Base-by-base conservation (phyloP, 2,113 vertebrate genomes). In the Rattus rattus region DNA sequence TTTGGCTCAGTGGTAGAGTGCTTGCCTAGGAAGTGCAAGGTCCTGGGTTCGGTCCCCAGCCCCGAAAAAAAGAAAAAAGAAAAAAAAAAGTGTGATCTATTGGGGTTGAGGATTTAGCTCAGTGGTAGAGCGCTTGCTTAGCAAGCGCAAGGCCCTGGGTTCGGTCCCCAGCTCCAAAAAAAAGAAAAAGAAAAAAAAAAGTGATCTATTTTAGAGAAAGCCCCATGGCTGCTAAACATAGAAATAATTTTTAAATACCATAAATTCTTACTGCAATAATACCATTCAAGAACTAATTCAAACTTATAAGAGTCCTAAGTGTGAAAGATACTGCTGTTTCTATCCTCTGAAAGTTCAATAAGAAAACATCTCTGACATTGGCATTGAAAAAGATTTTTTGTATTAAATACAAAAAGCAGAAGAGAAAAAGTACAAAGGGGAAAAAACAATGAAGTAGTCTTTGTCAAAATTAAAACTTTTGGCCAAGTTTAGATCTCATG, bases 391-490 rank as follows among this genome's bases (percentile, higher is more conserved):
- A 39, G 30, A 59, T n/a, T 80, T 80, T 43, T 83, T 81, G 36
- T n/a, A 22, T 75, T 61, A 69, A 43, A 39, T 33, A 69, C 70
- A 75, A 95, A 95, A 76, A 11, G 10, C 92, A 91, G 81, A 63
- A 79, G 76, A 84, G 49, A 91, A 84, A 75, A 76, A 30, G 43
- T 77, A 77, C 11, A 52, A 77, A 81, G 33, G 19, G 16, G 30
- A 36, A 81, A 30, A 30, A 90, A 84, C 39, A n/a, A 52, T 89
- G 26, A 90, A 75, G 28, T 90, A 61, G 49, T 70, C 52, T 77
- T 84, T 85, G 73, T 96, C 81, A 93, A 75, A 94, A 75, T 95
- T 17, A n/a, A 85, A 92, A 92, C 28, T 17, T 77, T 76, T 75
- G 69, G 33, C 33, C 69, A 70, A n/a, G 69, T 6, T 70, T 70